Evolutionary conservation across 1,140 invertebrate genomes (phyloP).

Genomic region (Arion vulgaris): DNA sequence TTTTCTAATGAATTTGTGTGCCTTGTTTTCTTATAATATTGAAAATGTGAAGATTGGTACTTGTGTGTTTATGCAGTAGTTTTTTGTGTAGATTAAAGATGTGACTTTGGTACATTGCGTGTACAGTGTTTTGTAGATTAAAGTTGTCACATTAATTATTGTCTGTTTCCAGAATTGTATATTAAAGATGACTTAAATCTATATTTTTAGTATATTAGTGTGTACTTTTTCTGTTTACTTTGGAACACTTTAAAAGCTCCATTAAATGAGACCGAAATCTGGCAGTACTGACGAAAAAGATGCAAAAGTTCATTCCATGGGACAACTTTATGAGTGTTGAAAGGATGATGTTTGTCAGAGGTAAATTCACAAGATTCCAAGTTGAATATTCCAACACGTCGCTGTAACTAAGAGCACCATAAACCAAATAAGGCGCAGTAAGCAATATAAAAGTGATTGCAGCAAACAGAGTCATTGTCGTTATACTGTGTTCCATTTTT

Average conservation of each 20-base stretch:
- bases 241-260: neutral
- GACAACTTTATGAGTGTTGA: slow-evolving; percentile 35
- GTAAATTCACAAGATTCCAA: neutral
- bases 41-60: too few species aligned
- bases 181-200: too few species aligned
- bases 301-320: slow-evolving; percentile 44
- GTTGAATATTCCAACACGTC: neutral
- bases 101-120: too few species aligned
- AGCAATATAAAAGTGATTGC: slow-evolving; percentile 40
- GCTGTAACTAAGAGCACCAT: neutral
- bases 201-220: too few species aligned
- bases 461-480: slow-evolving; percentile 41
- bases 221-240: neutral
- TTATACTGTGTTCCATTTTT: slow-evolving; percentile 20
- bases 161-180: too few species aligned
- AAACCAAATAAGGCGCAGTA: slow-evolving; percentile 25
- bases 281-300: slow-evolving; percentile 39
- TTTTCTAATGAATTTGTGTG: too few species aligned
- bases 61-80: too few species aligned
- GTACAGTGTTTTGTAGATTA: too few species aligned
- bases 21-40: too few species aligned
- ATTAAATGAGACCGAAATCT: slow-evolving; percentile 1
- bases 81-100: too few species aligned
- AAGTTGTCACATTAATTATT: too few species aligned
- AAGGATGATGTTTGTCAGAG: slow-evolving; percentile 25